phyloP scores from a whole-genome alignment of 2,797 vertebrate species.

The Xenops minutus region DNA sequence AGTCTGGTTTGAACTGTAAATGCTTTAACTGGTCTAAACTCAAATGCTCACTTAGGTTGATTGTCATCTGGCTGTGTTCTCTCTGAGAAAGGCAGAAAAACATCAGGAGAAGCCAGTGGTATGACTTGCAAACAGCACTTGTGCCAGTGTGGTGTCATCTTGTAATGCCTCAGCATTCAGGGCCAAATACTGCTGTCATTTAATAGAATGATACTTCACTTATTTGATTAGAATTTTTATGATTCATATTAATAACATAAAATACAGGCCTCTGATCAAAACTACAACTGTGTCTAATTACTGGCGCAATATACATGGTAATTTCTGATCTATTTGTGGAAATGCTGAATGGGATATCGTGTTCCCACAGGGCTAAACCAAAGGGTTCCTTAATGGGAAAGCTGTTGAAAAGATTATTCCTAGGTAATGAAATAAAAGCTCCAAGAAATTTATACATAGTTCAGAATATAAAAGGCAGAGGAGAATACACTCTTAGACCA shows the following conservation, averaged over 20 bases:
- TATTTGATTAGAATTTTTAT: background rate
- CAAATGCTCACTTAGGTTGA: background rate
- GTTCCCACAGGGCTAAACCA: background rate
- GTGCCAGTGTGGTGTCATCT: background rate
- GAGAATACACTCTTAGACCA: background rate
- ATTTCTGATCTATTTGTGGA: constrained; percentile 48
- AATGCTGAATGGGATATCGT: background rate
- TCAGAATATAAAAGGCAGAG: background rate
- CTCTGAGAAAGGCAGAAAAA: background rate
- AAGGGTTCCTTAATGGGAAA: background rate
- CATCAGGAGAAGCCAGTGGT: accelerated
- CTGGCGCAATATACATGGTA: background rate
- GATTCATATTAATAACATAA: background rate
- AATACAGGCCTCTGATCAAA: background rate
- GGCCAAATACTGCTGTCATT: background rate
- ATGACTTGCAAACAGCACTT: accelerated
- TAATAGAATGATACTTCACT: background rate
- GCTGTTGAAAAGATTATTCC: background rate
- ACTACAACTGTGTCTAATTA: background rate
- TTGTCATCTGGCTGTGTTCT: background rate
- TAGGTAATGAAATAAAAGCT: background rate
- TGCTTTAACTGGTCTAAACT: background rate
- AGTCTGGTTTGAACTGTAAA: background rate
- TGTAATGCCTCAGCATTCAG: background rate
- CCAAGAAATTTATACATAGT: background rate